Evolutionary conservation across 1,140 invertebrate species (phyloP), one percentile per base, ranked within the genome.

Genomic region (Alviniconcha marisindica): DNA sequence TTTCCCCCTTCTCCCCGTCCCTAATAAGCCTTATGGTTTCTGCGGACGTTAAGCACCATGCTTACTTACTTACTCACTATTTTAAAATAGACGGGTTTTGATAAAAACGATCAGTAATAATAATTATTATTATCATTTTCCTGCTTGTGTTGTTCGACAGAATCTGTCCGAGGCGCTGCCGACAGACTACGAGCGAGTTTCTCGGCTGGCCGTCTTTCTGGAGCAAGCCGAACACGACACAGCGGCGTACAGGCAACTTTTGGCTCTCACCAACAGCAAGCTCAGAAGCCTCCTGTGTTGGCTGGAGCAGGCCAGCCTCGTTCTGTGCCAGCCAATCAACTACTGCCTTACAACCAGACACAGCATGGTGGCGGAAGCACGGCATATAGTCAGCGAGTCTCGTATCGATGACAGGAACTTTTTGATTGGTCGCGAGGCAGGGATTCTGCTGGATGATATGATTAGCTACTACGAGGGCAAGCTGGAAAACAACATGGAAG

Each of bases 271-370:
- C 40, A 51, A 28, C 44, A 14, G 51, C 15, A 28, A 54, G n/a
- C 42, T 77, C 10, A 33, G 21, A 0, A 28, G 28, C 44, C 44
- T 51, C 2, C 74, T 77, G 40, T 77, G 74, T 36, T 77, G 74
- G 74, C 42, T 77, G 74, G 74, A 77, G 42, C 74, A 77, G 28
- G 74, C 74, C 21, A 77, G 74, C 44, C 74, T 77, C 15, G 42
- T 28, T 31, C n/a, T 77, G 40, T 44, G 42, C 51, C 74, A 77
- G 44, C 42, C 74, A 44, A 33, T 77, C n/a, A 77, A 38, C 74
- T 77, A 77, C 28, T 15, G 12, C 74, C 24, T 77, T 33, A 12
- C 74, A 44, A n/a, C n/a, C n/a, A 77, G 74, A 21, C 1, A 5
- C 12, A 33, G 48, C 48, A 77, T 77, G 74, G 44, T 0, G 2